phyloP scores from a whole-genome alignment of 1,140 invertebrate species.

The Trinorchestia longiramus region DNA sequence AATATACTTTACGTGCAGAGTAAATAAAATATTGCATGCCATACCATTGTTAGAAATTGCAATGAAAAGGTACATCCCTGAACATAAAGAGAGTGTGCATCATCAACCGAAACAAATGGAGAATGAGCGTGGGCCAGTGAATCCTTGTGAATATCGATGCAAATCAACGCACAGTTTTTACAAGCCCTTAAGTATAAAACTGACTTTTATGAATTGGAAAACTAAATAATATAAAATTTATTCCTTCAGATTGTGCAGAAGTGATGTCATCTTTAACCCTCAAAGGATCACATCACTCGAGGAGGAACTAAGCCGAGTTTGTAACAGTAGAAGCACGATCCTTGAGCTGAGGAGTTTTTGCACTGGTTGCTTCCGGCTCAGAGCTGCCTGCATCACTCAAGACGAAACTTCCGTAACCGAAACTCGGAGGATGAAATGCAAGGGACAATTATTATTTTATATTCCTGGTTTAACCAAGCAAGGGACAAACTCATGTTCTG shows the following conservation, averaged over 20 bases:
- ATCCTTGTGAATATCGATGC: not conserved
- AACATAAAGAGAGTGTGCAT: not conserved
- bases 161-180: not conserved
- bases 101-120: not conserved
- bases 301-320: not conserved
- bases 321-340: not conserved
- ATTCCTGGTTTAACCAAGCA: too few species aligned
- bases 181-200: not conserved
- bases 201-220: too few species aligned
- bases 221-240: not conserved
- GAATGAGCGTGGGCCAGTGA: not conserved
- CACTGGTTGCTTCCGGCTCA: slow-evolving; percentile 8
- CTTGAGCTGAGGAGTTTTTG: not conserved
- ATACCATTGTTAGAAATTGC: not conserved
- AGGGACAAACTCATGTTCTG: too few species aligned
- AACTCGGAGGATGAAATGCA: not conserved
- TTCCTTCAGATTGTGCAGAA: not conserved
- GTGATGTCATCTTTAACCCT: not conserved
- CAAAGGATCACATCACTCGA: not conserved
- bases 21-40: not conserved
- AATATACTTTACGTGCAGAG: not conserved
- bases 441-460: too few species aligned
- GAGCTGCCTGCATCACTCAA: not conserved
- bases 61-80: not conserved
- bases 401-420: slow-evolving; percentile 10